Conservation (phyloP, 2,113 vertebrate species). For the Malaclemys terrapin region DNA sequence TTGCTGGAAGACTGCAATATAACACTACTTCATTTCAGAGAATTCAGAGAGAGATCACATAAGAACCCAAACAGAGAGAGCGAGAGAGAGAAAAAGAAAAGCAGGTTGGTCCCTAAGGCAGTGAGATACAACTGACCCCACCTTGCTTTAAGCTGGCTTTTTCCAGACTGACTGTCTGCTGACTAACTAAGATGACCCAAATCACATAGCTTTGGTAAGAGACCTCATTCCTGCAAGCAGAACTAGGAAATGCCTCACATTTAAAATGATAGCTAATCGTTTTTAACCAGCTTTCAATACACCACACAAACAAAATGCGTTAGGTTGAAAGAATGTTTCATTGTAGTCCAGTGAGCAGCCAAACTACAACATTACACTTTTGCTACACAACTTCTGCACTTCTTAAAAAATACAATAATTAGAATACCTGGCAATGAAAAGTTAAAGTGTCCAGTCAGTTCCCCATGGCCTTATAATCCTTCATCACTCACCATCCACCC, state of each 20-base stretch:
- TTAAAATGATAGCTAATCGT: not conserved
- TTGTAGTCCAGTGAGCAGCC: not conserved
- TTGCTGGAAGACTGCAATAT: not conserved
- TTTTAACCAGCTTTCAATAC: not conserved
- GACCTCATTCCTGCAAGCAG: not conserved
- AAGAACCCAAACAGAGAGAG: not conserved
- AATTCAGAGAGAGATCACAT: not conserved
- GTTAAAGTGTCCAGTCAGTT: not conserved
- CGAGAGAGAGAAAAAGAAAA: not conserved
- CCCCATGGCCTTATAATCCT: not conserved
- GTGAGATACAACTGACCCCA: not conserved
- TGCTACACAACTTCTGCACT: not conserved
- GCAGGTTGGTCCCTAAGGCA: not conserved
- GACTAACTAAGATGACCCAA: not conserved
- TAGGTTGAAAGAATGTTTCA: not conserved
- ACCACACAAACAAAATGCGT: not conserved
- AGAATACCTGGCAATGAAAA: not conserved
- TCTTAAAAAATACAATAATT: not conserved
- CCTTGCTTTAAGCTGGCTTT: not conserved
- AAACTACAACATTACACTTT: not conserved
- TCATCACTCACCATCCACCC: not conserved
- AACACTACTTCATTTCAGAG: not conserved
- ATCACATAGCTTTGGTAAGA: not conserved
- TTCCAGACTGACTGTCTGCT: not conserved
- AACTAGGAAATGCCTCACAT: not conserved